These are phyloP conservation scores for Enteromius mattozi DNA, from an alignment of 2,797 vertebrate species.

Conservation along the genomic window DNA sequence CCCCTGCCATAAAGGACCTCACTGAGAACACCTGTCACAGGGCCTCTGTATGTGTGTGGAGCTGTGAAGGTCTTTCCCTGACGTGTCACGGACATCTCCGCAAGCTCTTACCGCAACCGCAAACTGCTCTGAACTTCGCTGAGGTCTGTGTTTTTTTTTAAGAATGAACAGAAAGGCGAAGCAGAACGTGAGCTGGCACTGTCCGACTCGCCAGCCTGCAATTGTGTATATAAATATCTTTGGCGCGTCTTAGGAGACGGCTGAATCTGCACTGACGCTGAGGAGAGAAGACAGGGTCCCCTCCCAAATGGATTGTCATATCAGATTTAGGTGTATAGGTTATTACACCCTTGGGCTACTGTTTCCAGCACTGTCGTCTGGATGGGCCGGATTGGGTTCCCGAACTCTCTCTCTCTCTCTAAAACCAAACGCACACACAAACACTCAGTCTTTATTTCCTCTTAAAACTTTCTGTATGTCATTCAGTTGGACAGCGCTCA, in stretches of 20 bases:
- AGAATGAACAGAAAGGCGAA: slow-evolving; percentile 80
- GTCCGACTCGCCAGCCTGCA: slow-evolving; percentile 79
- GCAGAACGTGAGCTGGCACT: slow-evolving; percentile 75
- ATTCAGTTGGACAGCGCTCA: slow-evolving; percentile 29
- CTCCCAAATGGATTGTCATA: slow-evolving; percentile 85
- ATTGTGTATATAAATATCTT: slow-evolving; percentile 84
- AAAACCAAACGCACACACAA: slow-evolving; percentile 33
- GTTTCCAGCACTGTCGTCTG: slow-evolving; percentile 77
- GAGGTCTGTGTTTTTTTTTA: slow-evolving; percentile 70
- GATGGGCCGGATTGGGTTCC: slow-evolving; percentile 74
- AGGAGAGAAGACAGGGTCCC: slow-evolving; percentile 78
- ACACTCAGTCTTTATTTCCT: slow-evolving; percentile 64
- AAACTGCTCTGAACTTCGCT: slow-evolving; percentile 67
- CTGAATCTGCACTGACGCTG: slow-evolving; percentile 76
- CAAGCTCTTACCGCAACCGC: slow-evolving; percentile 63
- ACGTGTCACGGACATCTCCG: slow-evolving; percentile 12
- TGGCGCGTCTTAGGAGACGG: slow-evolving; percentile 76
- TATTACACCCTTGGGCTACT: slow-evolving; percentile 86
- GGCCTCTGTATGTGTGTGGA: slow-evolving; percentile 4
- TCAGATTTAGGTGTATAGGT: slow-evolving; percentile 87
- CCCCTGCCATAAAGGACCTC: background rate
- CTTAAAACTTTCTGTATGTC: slow-evolving; percentile 61
- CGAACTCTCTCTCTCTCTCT: slow-evolving; percentile 66
- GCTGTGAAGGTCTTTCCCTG: slow-evolving; percentile 30
- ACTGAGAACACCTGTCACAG: background rate